Base-by-base conservation (phyloP, 1,140 invertebrate genomes). In the Watersipora subatra region DNA sequence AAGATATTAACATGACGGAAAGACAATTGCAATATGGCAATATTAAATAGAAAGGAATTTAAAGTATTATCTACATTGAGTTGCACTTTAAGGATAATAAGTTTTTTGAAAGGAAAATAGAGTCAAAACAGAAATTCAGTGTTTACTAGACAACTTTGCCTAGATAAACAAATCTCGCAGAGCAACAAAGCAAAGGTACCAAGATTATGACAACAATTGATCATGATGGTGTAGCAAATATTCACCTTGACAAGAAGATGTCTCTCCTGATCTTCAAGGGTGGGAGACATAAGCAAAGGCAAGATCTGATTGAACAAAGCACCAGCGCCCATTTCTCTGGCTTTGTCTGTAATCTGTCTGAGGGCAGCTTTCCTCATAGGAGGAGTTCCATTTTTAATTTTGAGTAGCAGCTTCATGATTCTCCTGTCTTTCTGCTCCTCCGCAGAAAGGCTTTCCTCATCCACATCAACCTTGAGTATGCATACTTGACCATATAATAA, bases 381-480 rank as follows among this genome's bases (percentile, higher is more conserved):
- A 20, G 97, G 97, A 2, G 96, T 98, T 17, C 97, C 97, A 78
- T 99, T 99, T 83, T 99, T 99, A 61, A 99, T 99, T 81, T 98
- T 99, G 34, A 99, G 80, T 63, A 99, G 76, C 1, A 99, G 81
- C 75, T 96, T 97, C 97, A 99, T 99, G 26, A 99, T 99, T 81
- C 98, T 97, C 19, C 96, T 82, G 79, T 99, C 97, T 77, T 97
- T 98, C 67, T 94, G 88, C 75, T 99, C 95, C 75, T 99, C 96
- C 0, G 94, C 93, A 65, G 89, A 91, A 19, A 99, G 82, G 0
- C 87, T 83, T 73, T 97, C 93, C 82, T 99, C 96, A 79, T 99
- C 96, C 7, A 99, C 94, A 78, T 99, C 96, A 30, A 96, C 86
- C 81, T 83, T 59, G 22, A 67, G 34, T n/a, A 46, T 46, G 34